Percentiles rank a stretch among this genome's conserved stretches.
Conservation (phyloP, 2,888 invertebrate species). For the Morpho deidamia region DNA sequence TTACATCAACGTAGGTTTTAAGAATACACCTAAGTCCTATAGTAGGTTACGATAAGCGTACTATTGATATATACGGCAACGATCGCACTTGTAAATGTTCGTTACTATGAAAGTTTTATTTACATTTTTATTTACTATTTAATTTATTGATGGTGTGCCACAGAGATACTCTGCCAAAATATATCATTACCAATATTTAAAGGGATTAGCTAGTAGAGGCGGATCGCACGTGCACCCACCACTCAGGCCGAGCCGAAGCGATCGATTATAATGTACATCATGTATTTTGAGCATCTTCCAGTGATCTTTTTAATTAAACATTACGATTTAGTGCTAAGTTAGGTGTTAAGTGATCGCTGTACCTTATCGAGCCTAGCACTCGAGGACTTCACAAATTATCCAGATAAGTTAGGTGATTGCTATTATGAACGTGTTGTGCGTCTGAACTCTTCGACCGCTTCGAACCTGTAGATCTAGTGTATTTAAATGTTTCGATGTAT, state of each 20-base stretch:
- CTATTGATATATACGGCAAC: constrained; percentile 74
- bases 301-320: constrained; percentile 65
- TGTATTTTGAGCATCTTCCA: constrained; percentile 71
- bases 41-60: constrained; percentile 66
- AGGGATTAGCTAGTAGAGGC: constrained; percentile 40
- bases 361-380: constrained; percentile 59
- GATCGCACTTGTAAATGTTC: constrained; percentile 72
- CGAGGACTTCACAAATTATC: constrained; percentile 70
- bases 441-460: constrained; percentile 57
- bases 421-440: constrained; percentile 50
- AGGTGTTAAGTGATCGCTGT: constrained; percentile 62
- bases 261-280: constrained; percentile 40
- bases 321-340: constrained; percentile 67
- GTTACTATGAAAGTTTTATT: constrained; percentile 74
- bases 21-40: constrained; percentile 63
- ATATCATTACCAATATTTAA: constrained; percentile 71
- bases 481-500: constrained; percentile 65
- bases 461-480: constrained; percentile 65
- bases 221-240: constrained; percentile 21
- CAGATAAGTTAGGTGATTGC: constrained; percentile 58
- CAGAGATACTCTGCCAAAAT: constrained; percentile 79
- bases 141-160: constrained; percentile 78
- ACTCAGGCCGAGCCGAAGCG: constrained; percentile 31
- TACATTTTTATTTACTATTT: constrained; percentile 73
- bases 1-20: constrained; percentile 65